A percentile compares a stretch with the other conserved stretches of the same genome.
phyloP scores from a whole-genome alignment of 1,140 invertebrate genomes.

The Bombyx mandarina region DNA sequence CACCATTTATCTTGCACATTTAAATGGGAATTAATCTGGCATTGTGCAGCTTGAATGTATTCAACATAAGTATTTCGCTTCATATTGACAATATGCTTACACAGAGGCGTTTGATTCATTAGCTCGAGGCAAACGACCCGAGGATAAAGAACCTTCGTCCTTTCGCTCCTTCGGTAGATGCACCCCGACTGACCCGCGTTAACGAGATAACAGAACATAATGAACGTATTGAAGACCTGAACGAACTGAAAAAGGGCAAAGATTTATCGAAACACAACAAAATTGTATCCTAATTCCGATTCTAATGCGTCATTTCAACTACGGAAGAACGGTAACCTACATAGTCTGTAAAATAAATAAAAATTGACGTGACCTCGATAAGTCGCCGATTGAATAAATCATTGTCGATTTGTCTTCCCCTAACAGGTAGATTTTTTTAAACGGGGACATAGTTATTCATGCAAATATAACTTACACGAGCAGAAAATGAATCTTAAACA shows the following conservation, averaged over 20 bases:
- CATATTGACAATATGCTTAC: slow-evolving; percentile 60
- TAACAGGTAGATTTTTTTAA: slow-evolving; percentile 62
- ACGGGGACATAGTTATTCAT: slow-evolving; percentile 63
- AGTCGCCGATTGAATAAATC: slow-evolving; percentile 50
- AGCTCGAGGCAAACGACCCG: slow-evolving; percentile 53
- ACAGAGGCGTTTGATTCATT: slow-evolving; percentile 61
- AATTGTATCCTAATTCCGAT: slow-evolving; percentile 23
- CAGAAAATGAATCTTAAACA: slow-evolving; percentile 61
- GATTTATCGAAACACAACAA: slow-evolving; percentile 14
- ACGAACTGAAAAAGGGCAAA: slow-evolving; percentile 15
- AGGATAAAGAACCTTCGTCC: slow-evolving; percentile 56
- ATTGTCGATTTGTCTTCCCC: slow-evolving; percentile 54
- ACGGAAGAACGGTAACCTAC: slow-evolving; percentile 35
- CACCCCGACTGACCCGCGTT: slow-evolving; percentile 55
- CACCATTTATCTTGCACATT: slow-evolving; percentile 54
- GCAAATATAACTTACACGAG: slow-evolving; percentile 64
- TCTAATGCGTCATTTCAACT: slow-evolving; percentile 32
- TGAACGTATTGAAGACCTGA: slow-evolving; percentile 47
- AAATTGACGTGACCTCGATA: slow-evolving; percentile 45
- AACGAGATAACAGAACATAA: slow-evolving; percentile 58
- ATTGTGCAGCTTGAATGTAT: slow-evolving; percentile 42
- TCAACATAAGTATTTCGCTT: slow-evolving; percentile 55
- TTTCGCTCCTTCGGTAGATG: slow-evolving; percentile 49
- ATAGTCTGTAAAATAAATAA: slow-evolving; percentile 49
- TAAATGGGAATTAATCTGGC: slow-evolving; percentile 62